phyloP scores from a whole-genome alignment of 2,113 vertebrate species.

The Labeo rohita region DNA sequence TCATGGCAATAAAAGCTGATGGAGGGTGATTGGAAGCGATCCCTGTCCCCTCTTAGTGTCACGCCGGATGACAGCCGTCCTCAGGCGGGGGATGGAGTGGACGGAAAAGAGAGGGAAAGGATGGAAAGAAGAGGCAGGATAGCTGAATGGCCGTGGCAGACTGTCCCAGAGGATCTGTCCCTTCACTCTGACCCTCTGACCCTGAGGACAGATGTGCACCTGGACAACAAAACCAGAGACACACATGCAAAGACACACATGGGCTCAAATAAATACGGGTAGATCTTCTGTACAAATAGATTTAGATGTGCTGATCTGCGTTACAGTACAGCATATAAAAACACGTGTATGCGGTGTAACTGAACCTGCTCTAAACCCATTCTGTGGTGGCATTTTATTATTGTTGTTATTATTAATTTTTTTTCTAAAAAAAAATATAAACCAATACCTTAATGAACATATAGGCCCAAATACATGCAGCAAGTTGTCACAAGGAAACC shows the following conservation, averaged over 20 bases:
- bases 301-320: constrained; percentile 33
- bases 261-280: constrained; percentile 41
- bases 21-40: constrained; percentile 67
- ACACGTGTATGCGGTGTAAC: background rate
- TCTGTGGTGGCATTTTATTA: background rate
- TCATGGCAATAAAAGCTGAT: constrained; percentile 61
- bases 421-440: background rate
- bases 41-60: constrained; percentile 74
- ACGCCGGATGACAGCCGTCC: constrained; percentile 59
- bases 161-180: constrained; percentile 72
- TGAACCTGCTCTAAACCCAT: background rate
- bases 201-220: constrained; percentile 55
- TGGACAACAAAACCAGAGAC: constrained; percentile 45
- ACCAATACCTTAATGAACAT: background rate
- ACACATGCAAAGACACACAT: constrained; percentile 13
- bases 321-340: constrained; percentile 45
- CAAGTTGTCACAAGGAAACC: too few relatives aligned
- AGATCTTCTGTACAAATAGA: constrained; percentile 46
- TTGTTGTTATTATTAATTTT: background rate
- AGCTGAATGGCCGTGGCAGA: constrained; percentile 76
- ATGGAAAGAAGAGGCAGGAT: constrained; percentile 59
- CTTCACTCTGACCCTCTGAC: constrained; percentile 64
- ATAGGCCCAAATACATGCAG: too few relatives aligned
- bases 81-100: constrained; percentile 54
- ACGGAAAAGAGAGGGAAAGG: constrained; percentile 39